A percentile compares a stretch with the other conserved stretches of the same genome.
Evolutionary conservation across 2,888 invertebrate species (phyloP).

Genomic region (Ophonus ardosiacus): DNA sequence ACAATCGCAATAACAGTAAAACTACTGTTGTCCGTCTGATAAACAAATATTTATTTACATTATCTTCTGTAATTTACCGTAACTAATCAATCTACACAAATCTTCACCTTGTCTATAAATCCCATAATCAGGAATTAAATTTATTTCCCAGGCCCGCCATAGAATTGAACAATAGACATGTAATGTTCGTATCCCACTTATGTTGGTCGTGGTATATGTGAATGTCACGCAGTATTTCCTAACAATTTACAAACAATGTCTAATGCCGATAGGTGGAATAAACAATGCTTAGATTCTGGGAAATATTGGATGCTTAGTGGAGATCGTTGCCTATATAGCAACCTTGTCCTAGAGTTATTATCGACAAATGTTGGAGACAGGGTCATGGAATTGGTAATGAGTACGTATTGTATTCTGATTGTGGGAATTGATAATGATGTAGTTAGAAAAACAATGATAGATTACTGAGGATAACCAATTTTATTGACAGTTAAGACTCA

Average conservation of each 20-base stretch:
- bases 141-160: background rate
- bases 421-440: background rate
- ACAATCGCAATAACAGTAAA: background rate
- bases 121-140: background rate
- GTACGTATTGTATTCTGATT: background rate
- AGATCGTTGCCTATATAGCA: slow-evolving; percentile 20
- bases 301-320: background rate
- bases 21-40: background rate
- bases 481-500: background rate
- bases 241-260: background rate
- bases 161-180: background rate
- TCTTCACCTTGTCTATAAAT: background rate
- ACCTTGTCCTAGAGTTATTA: slow-evolving; percentile 29
- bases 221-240: background rate
- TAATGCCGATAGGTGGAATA: background rate
- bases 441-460: background rate
- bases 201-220: background rate
- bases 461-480: background rate
- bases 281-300: background rate
- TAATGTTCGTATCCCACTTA: background rate
- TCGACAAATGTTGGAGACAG: background rate
- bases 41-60: background rate
- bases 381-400: background rate
- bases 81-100: background rate
- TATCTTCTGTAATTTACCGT: background rate